Conservation (phyloP, 2,888 invertebrate genomes). For the Eilema griseolum region DNA sequence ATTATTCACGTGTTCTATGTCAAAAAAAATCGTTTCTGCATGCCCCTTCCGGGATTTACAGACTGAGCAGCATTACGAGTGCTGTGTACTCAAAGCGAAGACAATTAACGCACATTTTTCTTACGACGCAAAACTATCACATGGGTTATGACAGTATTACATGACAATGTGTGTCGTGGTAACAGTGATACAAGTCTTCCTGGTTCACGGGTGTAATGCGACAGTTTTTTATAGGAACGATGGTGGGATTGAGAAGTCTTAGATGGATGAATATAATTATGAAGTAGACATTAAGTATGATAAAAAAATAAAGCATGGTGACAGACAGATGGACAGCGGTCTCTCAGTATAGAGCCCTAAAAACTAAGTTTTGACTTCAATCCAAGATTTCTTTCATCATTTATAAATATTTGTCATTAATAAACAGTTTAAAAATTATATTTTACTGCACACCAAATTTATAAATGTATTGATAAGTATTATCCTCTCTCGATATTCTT, state of each 20-base stretch:
- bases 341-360: too few species aligned
- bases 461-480: too few species aligned
- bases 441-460: too few species aligned
- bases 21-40: background rate
- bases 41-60: background rate
- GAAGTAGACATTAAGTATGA: background rate
- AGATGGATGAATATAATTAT: background rate
- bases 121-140: conserved; percentile 21
- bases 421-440: too few species aligned
- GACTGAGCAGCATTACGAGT: background rate
- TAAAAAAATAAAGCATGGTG: too few species aligned
- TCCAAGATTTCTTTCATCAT: background rate
- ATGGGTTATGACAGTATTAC: conserved; percentile 45
- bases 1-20: too few species aligned
- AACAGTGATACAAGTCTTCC: conserved; percentile 41
- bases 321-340: too few species aligned
- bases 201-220: conserved; percentile 20
- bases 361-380: background rate
- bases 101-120: conserved; percentile 11
- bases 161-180: conserved; percentile 51
- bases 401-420: too few species aligned
- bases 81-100: background rate
- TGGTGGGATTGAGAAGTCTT: background rate
- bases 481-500: too few species aligned
- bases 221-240: background rate